Base-by-base conservation (phyloP, 2,888 invertebrate species). In the Dione vanillae region DNA sequence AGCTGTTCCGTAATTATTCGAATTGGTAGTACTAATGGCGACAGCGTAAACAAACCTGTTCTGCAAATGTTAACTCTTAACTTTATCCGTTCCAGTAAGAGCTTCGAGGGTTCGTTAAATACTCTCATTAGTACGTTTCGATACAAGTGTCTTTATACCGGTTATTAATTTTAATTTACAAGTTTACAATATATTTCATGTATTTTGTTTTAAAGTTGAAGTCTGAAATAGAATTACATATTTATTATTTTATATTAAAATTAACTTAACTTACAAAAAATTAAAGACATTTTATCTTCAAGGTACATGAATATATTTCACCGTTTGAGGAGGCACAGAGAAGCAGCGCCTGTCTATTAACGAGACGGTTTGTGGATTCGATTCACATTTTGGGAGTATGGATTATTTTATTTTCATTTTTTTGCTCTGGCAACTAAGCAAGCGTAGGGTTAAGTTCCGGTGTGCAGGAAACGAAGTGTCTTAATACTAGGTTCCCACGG, bases 11-110 rank as follows among this genome's bases (percentile, higher is more conserved):
- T 43, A 71, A 67, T 67, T 71, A 67, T 71, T 49, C 56, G 56
- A 49, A 19, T 51, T 69, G 37, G 69, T 40, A 45, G 69, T 49
- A 61, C 69, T 69, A 69, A 64, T 64, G 40, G 67, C 51, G 67
- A 41, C 67, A 61, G 59, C 67, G 67, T 20, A 64, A 64, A 64
- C 59, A 45, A 35, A 45, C 45, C 27, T 43, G 61, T 61, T 49
- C 59, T 61, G 52, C n/a, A 61, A 52, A 61, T 43, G 61, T 43
- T 49, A 58, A 49, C 58, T 59, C 62, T 68, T 61, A 67, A 59
- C 59, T 61, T 51, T 61, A 67, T 67, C 12, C 49, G 3, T 61
- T 41, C 20, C 27, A 20, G 49, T 49, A 59, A 67, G 41, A 51
- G 61, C 47, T 56, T 37, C 56, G 58, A 52, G 41, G 27, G 56